Evolutionary conservation across 2,888 invertebrate genomes (phyloP), one percentile per base, ranked within the genome.

Genomic region (Drosophila suboccidentalis): DNA sequence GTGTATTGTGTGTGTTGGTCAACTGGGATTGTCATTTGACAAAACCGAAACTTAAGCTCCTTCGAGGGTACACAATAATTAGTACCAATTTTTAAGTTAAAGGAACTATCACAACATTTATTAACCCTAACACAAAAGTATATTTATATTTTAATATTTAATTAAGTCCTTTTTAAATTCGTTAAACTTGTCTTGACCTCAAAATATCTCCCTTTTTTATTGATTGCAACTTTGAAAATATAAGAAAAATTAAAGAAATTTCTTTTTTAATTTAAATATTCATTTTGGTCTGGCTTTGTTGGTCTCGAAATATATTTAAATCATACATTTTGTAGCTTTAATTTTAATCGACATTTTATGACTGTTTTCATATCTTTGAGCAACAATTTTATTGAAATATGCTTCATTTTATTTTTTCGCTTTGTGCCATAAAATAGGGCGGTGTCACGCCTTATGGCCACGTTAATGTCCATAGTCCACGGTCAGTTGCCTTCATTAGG

Each of bases 21-120:
- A 59, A 29, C 15, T 69, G 58, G 57, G 72, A 64, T 67, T 62
- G 69, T 70, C 67, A 71, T 77, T 77, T 74, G 38, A 58, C 29
- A 46, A 49, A 26, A 57, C 44, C 59, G 57, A 41, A 62, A 58
- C 57, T 78, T 58, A 49, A 29, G 26, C n/a, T 15, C 13, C 19
- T 22, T 11, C 4, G 8, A 3, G 6, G 19, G 10, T 15, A 22
- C 22, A 34, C 10, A 22, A 36, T 46, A 9, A 46, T 57, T 46
- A 46, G 6, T 15, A 26, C 8, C 6, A 26, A 29, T 29, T 8
- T 22, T 15, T 26, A 46, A 36, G 57, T 57, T 46, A 3, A 11
- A 11, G 2, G 6, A 46, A 38, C 36, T 36, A 36, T 22, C 26
- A 4, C 34, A 46, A 44, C 46, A 46, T 9, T 13, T 29, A n/a